These are phyloP conservation scores for Epizoanthus stellaris DNA, from an alignment of 92 coral and sea anemone genomes.

Conservation along the genomic window DNA sequence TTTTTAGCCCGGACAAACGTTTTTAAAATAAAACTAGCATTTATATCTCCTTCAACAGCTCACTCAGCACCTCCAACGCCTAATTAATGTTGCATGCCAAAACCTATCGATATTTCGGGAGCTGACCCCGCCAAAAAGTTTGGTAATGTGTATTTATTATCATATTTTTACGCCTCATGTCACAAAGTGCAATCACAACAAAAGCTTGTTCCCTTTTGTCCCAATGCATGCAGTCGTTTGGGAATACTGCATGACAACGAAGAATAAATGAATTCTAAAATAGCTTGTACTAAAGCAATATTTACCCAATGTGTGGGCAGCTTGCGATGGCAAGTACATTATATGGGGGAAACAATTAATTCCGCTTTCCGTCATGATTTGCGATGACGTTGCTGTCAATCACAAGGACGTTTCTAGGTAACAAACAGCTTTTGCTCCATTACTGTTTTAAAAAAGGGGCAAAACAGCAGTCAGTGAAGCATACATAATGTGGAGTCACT, in stretches of 20 bases:
- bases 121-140: background rate
- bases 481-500: conserved; percentile 21
- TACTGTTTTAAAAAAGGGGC: conserved; percentile 29
- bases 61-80: background rate
- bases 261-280: conserved; percentile 1
- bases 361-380: background rate
- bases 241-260: background rate
- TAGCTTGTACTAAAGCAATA: background rate
- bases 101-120: background rate
- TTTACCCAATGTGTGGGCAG: conserved; percentile 28
- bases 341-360: conserved; percentile 34
- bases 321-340: background rate
- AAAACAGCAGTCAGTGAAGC: conserved; percentile 32
- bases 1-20: background rate
- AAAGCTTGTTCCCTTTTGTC: too few relatives aligned
- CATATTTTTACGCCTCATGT: background rate
- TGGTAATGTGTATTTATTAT: background rate
- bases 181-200: too few relatives aligned
- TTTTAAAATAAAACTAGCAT: too few relatives aligned
- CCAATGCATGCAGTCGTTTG: background rate
- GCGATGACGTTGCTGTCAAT: conserved; percentile 23
- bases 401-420: conserved; percentile 13
- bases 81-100: background rate
- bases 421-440: conserved; percentile 7
- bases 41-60: background rate